Evolutionary conservation across 2,888 invertebrate genomes (phyloP), one percentile per base, ranked within the genome.

Genomic region (Ophonus ardosiacus): DNA sequence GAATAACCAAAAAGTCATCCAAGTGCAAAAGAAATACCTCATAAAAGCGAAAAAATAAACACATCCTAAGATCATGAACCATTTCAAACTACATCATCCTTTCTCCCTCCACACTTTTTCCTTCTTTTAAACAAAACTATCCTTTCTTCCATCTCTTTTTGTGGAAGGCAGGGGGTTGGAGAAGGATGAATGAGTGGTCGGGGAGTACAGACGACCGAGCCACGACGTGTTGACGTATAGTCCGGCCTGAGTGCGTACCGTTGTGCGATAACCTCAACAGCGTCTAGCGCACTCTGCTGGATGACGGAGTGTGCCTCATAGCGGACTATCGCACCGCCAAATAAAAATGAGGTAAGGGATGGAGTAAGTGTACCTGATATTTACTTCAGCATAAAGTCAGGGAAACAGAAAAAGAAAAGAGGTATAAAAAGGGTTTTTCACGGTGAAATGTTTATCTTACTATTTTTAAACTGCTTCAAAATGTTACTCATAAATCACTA

Each of bases 171-270:
- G 38, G 13, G 71, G 43, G 7, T 40, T 38, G 85, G 84, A 63
- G 76, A 90, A 90, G 89, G 89, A 88, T 79, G 86, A 86, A 65
- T 61, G 57, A 84, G 84, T 56, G 51, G 68, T 76, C 40, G 57
- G 61, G 56, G 59, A 76, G 43, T n/a, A n/a, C 78, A 76, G 56
- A 63, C 56, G 74, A 61, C 76, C 59, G 38, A 18, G 76, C 74
- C 18, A 24, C 40, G 84, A 61, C 71, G 76, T 68, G 63, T 76
- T 61, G 76, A 51, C 84, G 78, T 57, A 57, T 76, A 51, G 56
- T 57, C 56, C 61, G 40, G 61, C 61, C 76, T 81, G 57, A 63
- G 61, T 59, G 81, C 59, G 81, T 59, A 61, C 59, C 59, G 59
- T 81, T 81, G 63, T 51, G 71, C 71, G 71, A 74, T 74, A 74